phyloP scores from a whole-genome alignment of 2,113 vertebrate genomes.

The Rhagologus leucostigma region DNA sequence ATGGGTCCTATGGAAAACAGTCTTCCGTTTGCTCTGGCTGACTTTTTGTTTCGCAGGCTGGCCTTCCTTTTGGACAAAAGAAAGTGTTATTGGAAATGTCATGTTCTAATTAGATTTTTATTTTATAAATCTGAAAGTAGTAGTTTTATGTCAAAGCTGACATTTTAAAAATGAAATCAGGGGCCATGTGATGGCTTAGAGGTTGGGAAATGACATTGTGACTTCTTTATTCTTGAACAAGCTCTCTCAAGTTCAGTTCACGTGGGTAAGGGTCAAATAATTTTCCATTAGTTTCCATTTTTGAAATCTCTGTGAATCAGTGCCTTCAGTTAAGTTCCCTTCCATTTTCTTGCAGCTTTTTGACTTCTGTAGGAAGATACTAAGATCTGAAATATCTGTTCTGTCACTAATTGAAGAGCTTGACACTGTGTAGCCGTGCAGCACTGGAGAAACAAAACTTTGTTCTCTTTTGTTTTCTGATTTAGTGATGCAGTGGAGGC shows the following conservation, averaged over 20 bases:
- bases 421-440: not conserved
- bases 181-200: not conserved
- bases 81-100: slow-evolving; percentile 28
- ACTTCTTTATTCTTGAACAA: not conserved
- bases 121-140: slow-evolving; percentile 53
- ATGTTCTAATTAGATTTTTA: slow-evolving; percentile 43
- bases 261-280: slow-evolving; percentile 38
- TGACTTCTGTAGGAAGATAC: not conserved
- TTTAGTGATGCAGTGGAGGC: not conserved
- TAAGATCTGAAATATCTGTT: not conserved
- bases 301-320: slow-evolving; percentile 2
- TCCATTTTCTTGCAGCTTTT: not conserved
- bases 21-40: not conserved
- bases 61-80: not conserved
- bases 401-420: not conserved
- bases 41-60: not conserved
- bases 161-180: slow-evolving; percentile 38
- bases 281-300: slow-evolving; percentile 59
- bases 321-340: not conserved
- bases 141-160: slow-evolving; percentile 59
- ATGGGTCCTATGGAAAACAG: not conserved
- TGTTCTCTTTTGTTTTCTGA: not conserved
- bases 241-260: not conserved
- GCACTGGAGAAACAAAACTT: not conserved
- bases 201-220: slow-evolving; percentile 34